Conservation (phyloP, 2,113 vertebrate genomes). For the Brienomyrus brachyistius region DNA sequence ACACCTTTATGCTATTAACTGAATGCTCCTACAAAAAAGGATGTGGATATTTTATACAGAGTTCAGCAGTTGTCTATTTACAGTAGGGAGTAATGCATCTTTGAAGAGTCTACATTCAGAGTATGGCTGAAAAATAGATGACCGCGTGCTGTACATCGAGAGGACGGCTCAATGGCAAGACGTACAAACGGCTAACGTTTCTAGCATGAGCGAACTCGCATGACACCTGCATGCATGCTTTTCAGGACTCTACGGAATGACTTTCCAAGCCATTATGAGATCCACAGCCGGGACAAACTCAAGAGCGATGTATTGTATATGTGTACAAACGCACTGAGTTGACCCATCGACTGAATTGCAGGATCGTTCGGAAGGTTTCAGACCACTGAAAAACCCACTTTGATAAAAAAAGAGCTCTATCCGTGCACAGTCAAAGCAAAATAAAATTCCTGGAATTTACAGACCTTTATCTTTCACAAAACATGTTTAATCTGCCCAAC, state of each 20-base stretch:
- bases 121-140: constrained; percentile 41
- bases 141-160: constrained; percentile 36
- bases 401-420: background rate
- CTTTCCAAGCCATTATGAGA: background rate
- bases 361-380: background rate
- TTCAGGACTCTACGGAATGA: background rate
- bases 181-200: background rate
- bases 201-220: background rate
- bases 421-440: background rate
- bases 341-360: no score
- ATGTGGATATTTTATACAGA: constrained; percentile 41
- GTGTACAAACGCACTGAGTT: background rate
- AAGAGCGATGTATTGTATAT: background rate
- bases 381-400: background rate
- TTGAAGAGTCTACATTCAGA: constrained; percentile 68
- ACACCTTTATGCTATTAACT: constrained; percentile 50
- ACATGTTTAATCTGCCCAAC: background rate
- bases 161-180: constrained; percentile 48
- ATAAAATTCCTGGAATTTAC: background rate
- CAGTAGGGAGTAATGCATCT: constrained; percentile 59
- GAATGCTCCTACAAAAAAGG: constrained; percentile 53
- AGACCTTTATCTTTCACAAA: background rate
- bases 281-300: background rate
- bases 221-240: background rate
- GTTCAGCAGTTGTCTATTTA: constrained; percentile 69